Percentiles rank a stretch among this genome's conserved stretches.
Conservation (phyloP, 2,888 invertebrate genomes). For the Sesia apiformis region DNA sequence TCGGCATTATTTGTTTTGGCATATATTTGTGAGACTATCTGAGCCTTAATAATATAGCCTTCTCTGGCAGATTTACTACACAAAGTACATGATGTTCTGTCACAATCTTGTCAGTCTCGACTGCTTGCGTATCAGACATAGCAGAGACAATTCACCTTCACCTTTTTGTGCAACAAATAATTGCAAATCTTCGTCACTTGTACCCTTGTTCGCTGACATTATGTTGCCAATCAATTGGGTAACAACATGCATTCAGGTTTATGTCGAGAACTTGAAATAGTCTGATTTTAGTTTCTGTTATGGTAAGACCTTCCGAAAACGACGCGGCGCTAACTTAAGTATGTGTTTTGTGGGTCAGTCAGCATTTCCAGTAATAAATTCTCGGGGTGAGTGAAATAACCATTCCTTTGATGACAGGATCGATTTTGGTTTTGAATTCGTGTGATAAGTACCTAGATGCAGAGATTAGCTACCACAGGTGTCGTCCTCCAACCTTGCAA, state of each 20-base stretch:
- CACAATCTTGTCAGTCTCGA: constrained; percentile 12
- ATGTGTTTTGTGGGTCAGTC: constrained; percentile 9
- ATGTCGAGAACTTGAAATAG: constrained; percentile 7
- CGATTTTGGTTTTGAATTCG: constrained; percentile 2
- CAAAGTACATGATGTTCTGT: constrained; percentile 9
- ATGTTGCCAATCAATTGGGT: constrained; percentile 11
- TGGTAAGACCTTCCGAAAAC: constrained; percentile 1
- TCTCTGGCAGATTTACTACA: constrained; percentile 2
- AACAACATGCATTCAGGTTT: constrained; percentile 9
- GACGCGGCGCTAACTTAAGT: constrained; percentile 5
- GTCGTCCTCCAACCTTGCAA: too few relatives aligned
- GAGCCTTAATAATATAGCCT: constrained; percentile 7
- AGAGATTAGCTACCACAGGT: not conserved
- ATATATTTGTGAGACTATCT: constrained; percentile 9
- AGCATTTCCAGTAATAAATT: constrained; percentile 12
- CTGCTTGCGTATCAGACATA: constrained; percentile 14
- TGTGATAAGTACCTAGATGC: constrained; percentile 2
- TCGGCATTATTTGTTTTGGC: not conserved
- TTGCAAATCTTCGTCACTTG: constrained; percentile 7
- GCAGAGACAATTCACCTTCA: constrained; percentile 3
- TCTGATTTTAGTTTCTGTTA: not conserved
- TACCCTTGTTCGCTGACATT: constrained; percentile 3
- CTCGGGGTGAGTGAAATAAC: constrained; percentile 13
- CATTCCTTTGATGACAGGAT: constrained; percentile 5
- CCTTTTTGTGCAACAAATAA: constrained; percentile 1